A percentile compares a stretch with the other conserved stretches of the same genome.
phyloP scores from a whole-genome alignment of 2,888 invertebrate genomes.

The Brenthis daphne region DNA sequence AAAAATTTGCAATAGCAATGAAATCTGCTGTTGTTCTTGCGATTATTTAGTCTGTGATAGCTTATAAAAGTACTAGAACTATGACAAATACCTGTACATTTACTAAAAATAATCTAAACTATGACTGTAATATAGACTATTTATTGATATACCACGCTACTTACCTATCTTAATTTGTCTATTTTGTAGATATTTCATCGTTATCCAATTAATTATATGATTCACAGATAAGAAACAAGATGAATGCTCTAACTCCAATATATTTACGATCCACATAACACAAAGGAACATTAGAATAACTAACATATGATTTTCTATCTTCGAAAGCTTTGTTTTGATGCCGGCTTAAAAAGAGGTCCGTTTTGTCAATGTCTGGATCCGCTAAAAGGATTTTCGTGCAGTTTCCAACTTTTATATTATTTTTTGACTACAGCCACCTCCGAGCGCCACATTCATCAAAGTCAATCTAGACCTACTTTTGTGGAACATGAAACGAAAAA shows the following conservation, averaged over 20 bases:
- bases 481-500: conserved; percentile 19
- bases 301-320: conserved; percentile 26
- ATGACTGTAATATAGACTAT: too few species aligned
- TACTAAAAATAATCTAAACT: too few species aligned
- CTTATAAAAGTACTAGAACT: too few species aligned
- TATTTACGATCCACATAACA: background rate
- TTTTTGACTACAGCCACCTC: conserved; percentile 37
- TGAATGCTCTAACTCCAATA: background rate
- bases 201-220: too few species aligned
- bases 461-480: conserved; percentile 38
- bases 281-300: conserved; percentile 17
- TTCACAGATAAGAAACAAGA: background rate
- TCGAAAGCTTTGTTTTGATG: conserved; percentile 34
- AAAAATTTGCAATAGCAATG: too few species aligned
- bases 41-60: too few species aligned
- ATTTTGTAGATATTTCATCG: too few species aligned
- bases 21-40: too few species aligned
- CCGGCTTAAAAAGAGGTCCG: conserved; percentile 32
- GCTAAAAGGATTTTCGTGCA: conserved; percentile 44
- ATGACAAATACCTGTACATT: too few species aligned
- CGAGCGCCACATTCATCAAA: conserved; percentile 38
- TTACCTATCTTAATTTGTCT: too few species aligned
- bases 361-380: conserved; percentile 41
- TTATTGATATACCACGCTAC: too few species aligned
- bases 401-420: conserved; percentile 40